These are phyloP conservation scores for Eupithecia vulgata DNA, from an alignment of 2,888 invertebrate species.

Conservation along the genomic window DNA sequence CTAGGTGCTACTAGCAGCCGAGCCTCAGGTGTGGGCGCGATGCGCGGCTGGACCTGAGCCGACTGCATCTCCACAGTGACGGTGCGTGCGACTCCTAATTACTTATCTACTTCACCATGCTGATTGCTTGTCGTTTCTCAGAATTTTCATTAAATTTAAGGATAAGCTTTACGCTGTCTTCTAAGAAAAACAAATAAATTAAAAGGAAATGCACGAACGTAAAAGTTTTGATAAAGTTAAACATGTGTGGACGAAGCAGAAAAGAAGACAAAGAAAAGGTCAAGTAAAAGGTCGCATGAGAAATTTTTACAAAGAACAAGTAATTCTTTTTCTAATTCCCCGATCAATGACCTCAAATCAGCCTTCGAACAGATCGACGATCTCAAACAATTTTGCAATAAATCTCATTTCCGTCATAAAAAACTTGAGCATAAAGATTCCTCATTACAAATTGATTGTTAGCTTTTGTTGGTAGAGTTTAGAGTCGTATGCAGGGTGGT, in stretches of 20 bases:
- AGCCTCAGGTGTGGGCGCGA: not conserved
- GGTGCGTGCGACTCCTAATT: slow-evolving; percentile 19
- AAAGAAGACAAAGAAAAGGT: slow-evolving; percentile 2
- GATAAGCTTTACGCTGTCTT: not conserved
- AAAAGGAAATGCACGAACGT: not conserved
- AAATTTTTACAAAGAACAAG: not conserved
- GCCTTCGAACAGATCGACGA: slow-evolving; percentile 19
- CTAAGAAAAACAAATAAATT: not conserved
- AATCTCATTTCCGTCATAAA: slow-evolving; percentile 28
- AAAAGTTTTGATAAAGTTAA: not conserved
- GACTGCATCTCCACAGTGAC: slow-evolving; percentile 12
- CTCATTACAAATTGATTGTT: slow-evolving; percentile 1
- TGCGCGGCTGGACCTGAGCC: slow-evolving; percentile 16
- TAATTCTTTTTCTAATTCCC: slow-evolving; percentile 16
- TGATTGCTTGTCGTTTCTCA: slow-evolving; percentile 3
- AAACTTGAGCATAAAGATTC: slow-evolving; percentile 15
- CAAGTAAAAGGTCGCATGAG: slow-evolving; percentile 7
- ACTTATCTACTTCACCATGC: slow-evolving; percentile 4
- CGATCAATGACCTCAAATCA: slow-evolving; percentile 25
- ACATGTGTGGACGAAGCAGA: not conserved
- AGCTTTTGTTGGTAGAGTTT: slow-evolving; percentile 11
- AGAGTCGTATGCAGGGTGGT: slow-evolving; percentile 25
- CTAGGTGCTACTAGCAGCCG: not conserved
- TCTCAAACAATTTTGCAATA: slow-evolving; percentile 26
- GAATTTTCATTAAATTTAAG: slow-evolving; percentile 7